Evolutionary conservation across 2,888 invertebrate species (phyloP).

Genomic region (Nemoura dubitans): DNA sequence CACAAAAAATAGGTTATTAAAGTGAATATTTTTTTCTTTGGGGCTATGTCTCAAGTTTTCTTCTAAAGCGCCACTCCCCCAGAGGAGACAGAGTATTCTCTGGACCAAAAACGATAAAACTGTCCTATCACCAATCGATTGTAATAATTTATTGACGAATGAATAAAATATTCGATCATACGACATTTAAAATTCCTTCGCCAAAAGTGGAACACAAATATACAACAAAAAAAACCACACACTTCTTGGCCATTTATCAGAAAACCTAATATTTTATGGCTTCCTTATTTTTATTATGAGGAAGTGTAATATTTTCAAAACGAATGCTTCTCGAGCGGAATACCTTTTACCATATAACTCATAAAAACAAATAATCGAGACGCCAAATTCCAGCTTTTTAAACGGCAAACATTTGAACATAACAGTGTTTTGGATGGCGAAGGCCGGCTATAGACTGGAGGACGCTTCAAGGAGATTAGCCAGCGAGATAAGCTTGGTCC

Average conservation of each 20-base stretch:
- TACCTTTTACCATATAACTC: not conserved
- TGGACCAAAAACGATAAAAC: conserved; percentile 5
- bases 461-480: not conserved
- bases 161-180: conserved; percentile 3
- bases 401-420: not conserved
- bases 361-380: not conserved
- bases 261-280: not conserved
- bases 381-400: not conserved
- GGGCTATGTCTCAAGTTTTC: not conserved
- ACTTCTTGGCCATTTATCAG: not conserved
- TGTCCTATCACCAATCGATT: not conserved
- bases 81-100: not conserved
- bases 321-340: not conserved
- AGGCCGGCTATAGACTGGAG: not conserved
- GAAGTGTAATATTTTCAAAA: conserved; percentile 12
- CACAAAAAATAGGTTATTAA: not conserved
- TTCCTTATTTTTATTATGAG: conserved; percentile 7
- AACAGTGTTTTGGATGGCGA: not conserved
- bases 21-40: not conserved
- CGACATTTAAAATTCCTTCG: conserved; percentile 1
- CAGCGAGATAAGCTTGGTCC: not conserved
- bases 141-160: not conserved
- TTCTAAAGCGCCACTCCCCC: not conserved
- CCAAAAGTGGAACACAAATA: conserved; percentile 12
- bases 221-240: not conserved